phyloP scores from a whole-genome alignment of 2,113 vertebrate species.

The Cebidichthys violaceus region DNA sequence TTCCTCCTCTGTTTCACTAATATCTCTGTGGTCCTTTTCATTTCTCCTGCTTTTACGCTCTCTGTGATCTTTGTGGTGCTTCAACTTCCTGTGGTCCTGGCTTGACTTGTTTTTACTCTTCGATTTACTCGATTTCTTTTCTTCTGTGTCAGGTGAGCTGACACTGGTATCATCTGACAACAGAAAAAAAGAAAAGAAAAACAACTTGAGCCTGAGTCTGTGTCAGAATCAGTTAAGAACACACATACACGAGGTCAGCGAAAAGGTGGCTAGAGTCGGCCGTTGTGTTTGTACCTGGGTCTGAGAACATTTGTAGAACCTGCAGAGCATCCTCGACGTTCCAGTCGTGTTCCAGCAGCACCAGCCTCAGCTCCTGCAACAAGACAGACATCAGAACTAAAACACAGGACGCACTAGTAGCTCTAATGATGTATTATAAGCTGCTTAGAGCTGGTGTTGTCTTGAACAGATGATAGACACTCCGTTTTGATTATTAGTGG shows the following conservation, averaged over 20 bases:
- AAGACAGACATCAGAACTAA: neutral
- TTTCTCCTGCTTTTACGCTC: neutral
- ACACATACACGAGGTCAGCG: neutral
- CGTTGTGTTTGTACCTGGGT: slow-evolving; percentile 71
- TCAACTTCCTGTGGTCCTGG: neutral
- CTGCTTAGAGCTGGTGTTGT: neutral
- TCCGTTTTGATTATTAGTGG: neutral
- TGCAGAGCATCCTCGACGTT: slow-evolving; percentile 89
- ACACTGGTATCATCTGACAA: slow-evolving; percentile 50
- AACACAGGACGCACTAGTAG: neutral
- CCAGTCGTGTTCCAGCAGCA: slow-evolving; percentile 94
- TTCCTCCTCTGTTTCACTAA: slow-evolving; percentile 11
- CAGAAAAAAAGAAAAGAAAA: neutral
- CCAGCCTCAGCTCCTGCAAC: slow-evolving; percentile 89
- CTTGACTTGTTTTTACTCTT: slow-evolving; percentile 23
- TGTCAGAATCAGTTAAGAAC: neutral
- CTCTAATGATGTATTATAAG: no score
- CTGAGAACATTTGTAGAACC: slow-evolving; percentile 89
- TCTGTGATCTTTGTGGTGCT: neutral
- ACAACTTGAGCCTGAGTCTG: neutral
- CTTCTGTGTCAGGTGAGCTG: slow-evolving; percentile 48
- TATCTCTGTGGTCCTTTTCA: neutral
- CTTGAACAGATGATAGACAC: neutral
- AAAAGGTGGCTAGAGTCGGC: neutral
- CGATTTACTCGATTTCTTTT: slow-evolving; percentile 32